These are phyloP conservation scores for Aromia moschata DNA, from an alignment of 2,888 invertebrate genomes.

Conservation along the genomic window DNA sequence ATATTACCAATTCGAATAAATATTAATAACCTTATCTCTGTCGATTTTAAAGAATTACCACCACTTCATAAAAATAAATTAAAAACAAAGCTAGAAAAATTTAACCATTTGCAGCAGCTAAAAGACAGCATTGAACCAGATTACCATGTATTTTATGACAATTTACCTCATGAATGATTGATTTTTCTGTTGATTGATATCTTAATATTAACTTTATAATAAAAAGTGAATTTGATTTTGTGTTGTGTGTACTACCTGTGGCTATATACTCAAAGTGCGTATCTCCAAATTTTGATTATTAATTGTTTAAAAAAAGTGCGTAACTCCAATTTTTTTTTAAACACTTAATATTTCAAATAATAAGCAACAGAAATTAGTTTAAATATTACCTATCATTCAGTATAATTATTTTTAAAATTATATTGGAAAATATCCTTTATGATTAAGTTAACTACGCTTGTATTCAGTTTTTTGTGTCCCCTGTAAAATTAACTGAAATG, in stretches of 20 bases:
- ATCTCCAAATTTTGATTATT: conserved; percentile 7
- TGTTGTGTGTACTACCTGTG: no score
- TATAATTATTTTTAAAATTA: no score
- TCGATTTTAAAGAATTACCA: not conserved
- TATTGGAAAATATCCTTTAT: no score
- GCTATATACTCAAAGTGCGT: not conserved
- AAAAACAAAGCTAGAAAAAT: not conserved
- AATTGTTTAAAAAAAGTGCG: conserved; percentile 2
- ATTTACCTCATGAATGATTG: not conserved
- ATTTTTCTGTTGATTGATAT: not conserved
- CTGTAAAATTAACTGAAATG: no score
- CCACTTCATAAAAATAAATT: not conserved
- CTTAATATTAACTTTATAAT: not conserved
- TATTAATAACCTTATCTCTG: not conserved
- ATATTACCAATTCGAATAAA: not conserved
- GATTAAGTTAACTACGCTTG: not conserved
- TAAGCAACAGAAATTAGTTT: no score
- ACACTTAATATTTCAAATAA: not conserved
- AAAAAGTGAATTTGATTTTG: no score
- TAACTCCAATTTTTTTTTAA: not conserved
- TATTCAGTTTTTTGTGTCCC: not conserved
- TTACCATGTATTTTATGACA: not conserved
- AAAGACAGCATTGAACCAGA: not conserved
- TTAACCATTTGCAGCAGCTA: not conserved
- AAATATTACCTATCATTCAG: no score